Base-by-base conservation (phyloP, 2,113 vertebrate genomes). In the Hystrix brachyura region DNA sequence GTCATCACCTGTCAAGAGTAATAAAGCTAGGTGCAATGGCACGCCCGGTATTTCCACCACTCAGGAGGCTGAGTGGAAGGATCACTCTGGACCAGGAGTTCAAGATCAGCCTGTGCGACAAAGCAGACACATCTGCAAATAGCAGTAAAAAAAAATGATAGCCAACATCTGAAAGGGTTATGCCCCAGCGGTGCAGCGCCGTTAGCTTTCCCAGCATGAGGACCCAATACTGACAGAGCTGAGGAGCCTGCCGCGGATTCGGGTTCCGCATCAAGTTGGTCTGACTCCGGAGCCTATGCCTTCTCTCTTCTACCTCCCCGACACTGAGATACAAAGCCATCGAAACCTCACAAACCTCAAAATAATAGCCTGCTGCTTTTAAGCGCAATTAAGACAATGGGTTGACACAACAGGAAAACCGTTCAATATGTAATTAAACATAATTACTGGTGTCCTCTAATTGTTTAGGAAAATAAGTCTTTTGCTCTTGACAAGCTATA, bases 371-470 rank as follows among this genome's bases (percentile, higher is more conserved):
- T 95, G 94, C 96, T 93, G 81, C 72, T 96, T 84, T 94, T 69
- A 94, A 96, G 87, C 46, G 85, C 98, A 95, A 95, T 97, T 98
- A 95, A 98, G 92, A 98, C 98, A 98, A 96, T 94, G 95, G 92
- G 95, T 89, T 98, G 96, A 94, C 94, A 98, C 95, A 97, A 97
- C 92, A 98, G 96, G 95, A 96, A 98, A 96, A 96, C 90, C 1
- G 1, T 94, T 97, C 60, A 71, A 78, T 88, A 57, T 91, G 72
- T 64, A 97, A 98, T 98, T 97, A 98, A 92, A 48, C 94, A 82
- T 96, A 98, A 98, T 98, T 97, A 90, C 92, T 92, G 67, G 95
- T 97, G 90, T 96, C 92, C 96, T 97, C 96, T 98, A 97, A 97
- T 97, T 97, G 97, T 97, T 97, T 97, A 90, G 94, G 97, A 92